A percentile compares a stretch with the other conserved stretches of the same genome.
These are phyloP conservation scores for Pachycephus smyrnensis DNA, from an alignment of 2,888 invertebrate genomes.

Conservation along the genomic window DNA sequence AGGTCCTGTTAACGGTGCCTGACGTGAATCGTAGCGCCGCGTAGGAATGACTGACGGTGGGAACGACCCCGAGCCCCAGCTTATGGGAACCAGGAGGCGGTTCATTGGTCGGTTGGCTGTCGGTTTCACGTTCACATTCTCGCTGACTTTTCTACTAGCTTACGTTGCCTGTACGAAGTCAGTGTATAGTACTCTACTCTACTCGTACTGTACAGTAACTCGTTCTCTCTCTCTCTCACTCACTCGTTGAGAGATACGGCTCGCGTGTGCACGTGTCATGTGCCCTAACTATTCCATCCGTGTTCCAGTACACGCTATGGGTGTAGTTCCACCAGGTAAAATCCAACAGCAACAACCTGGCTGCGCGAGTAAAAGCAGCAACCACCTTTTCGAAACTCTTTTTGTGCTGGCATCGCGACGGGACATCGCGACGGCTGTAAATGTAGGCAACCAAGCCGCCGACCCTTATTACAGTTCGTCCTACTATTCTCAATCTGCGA, in stretches of 20 bases:
- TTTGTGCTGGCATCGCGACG: not conserved
- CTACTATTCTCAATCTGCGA: not conserved
- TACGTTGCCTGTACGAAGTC: not conserved
- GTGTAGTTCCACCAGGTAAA: not conserved
- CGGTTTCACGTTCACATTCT: slow-evolving; percentile 24
- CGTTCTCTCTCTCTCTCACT: slow-evolving; percentile 18
- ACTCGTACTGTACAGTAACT: slow-evolving; percentile 20
- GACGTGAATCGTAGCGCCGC: slow-evolving; percentile 56
- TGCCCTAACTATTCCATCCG: slow-evolving; percentile 11
- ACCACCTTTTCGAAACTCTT: not conserved
- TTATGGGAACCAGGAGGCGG: slow-evolving; percentile 23
- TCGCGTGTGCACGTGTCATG: slow-evolving; percentile 41
- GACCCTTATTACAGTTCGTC: not conserved
- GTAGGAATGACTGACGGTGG: slow-evolving; percentile 58
- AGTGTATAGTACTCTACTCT: slow-evolving; percentile 21
- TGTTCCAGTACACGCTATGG: slow-evolving; percentile 1
- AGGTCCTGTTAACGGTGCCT: slow-evolving; percentile 29
- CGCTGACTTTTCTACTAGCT: slow-evolving; percentile 34
- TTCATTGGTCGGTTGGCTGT: slow-evolving; percentile 26
- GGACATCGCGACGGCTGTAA: not conserved
- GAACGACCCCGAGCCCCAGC: slow-evolving; percentile 41
- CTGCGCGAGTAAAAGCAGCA: not conserved
- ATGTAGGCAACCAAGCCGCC: not conserved
- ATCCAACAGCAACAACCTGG: not conserved
- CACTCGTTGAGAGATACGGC: slow-evolving; percentile 16